Conservation (phyloP, 1,140 invertebrate genomes). For the Drosophila baimaii region DNA sequence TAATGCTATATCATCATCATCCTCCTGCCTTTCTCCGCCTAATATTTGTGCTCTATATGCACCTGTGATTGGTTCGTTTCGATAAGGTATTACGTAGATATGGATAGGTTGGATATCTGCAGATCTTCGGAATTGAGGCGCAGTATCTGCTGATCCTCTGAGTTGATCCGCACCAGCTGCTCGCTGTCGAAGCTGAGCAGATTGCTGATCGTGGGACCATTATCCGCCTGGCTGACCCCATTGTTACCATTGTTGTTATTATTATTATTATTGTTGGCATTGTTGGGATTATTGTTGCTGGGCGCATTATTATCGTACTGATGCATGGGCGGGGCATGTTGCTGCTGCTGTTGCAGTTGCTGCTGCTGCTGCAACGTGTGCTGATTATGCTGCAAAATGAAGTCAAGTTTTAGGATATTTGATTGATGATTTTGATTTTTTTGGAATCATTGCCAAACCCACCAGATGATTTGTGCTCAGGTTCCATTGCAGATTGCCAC, state of each 20-base stretch:
- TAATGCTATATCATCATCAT: conserved; percentile 34
- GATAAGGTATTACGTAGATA: conserved; percentile 75
- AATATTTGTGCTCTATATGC: not conserved
- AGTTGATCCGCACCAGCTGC: conserved; percentile 84
- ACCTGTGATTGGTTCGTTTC: conserved; percentile 9
- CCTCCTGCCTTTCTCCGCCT: not conserved
- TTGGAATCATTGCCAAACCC: not conserved
- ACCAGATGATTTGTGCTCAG: conserved; percentile 75
- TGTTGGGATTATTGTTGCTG: conserved; percentile 51
- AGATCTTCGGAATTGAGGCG: conserved; percentile 85
- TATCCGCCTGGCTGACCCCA: conserved; percentile 56
- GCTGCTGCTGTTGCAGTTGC: conserved; percentile 58
- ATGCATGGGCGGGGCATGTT: conserved; percentile 60
- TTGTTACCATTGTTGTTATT: conserved; percentile 35
- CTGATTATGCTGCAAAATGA: conserved; percentile 54
- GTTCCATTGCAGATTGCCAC: conserved; percentile 78
- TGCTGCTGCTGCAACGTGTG: conserved; percentile 48
- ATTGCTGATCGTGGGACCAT: conserved; percentile 81
- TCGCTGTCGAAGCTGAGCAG: conserved; percentile 85
- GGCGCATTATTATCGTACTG: conserved; percentile 55
- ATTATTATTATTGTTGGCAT: conserved; percentile 52
- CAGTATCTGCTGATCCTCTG: conserved; percentile 85
- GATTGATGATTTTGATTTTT: too few relatives aligned
- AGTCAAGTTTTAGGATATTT: conserved; percentile 1
- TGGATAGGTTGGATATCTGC: conserved; percentile 80